phyloP scores from a whole-genome alignment of 2,113 vertebrate species.

The Erythrocercus mccallii region DNA sequence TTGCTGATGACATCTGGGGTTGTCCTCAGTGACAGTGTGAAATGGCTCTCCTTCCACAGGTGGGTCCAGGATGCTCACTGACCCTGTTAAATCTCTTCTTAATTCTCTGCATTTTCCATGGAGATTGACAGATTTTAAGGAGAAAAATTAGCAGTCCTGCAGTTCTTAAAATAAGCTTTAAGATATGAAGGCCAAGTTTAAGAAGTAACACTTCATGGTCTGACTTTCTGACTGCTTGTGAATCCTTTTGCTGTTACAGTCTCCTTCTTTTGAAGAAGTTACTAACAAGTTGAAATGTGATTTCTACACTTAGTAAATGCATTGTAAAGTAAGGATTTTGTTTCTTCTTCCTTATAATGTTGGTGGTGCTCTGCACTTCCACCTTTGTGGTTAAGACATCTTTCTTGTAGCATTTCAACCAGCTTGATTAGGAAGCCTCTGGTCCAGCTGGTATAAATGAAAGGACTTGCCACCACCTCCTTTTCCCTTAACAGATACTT shows the following conservation, averaged over 20 bases:
- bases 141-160: neutral
- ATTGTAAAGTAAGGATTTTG: neutral
- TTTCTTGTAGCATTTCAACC: neutral
- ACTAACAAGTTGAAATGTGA: neutral
- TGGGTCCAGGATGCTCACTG: constrained; percentile 29
- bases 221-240: neutral
- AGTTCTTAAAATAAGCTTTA: neutral
- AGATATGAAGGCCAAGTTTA: neutral
- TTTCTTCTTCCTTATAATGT: neutral
- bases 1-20: constrained; percentile 97
- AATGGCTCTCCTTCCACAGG: constrained; percentile 99
- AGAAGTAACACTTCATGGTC: neutral
- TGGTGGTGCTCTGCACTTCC: neutral
- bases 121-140: neutral
- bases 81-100: neutral
- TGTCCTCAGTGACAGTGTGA: constrained; percentile 95
- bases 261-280: neutral
- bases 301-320: neutral
- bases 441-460: neutral
- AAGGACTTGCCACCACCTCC: neutral
- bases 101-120: neutral
- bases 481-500: neutral
- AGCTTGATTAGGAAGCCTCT: neutral
- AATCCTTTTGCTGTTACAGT: neutral
- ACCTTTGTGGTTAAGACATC: neutral